Evolutionary conservation across 2,797 vertebrate species (phyloP).

Genomic region (Amblyopsis hoosieri): DNA sequence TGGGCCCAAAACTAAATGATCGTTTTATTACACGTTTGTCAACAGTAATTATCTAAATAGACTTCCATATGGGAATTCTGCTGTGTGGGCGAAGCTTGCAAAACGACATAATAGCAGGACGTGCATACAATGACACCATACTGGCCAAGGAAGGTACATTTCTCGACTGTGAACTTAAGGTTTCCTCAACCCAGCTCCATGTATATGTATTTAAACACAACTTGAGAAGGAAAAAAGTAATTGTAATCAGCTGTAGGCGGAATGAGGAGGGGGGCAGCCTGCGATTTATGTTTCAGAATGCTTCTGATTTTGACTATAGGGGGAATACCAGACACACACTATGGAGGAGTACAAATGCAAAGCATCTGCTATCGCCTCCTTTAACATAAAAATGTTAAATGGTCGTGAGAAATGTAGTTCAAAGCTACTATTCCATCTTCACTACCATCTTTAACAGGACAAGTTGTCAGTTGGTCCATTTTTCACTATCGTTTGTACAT

Average conservation of each 20-base stretch:
- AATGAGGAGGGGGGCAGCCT: too few relatives aligned
- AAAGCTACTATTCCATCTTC: conserved; percentile 12
- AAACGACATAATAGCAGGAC: background rate
- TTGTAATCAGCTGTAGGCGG: too few relatives aligned
- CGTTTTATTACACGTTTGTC: conserved; percentile 35
- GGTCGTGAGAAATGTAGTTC: conserved; percentile 16
- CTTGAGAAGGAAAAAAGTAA: too few relatives aligned
- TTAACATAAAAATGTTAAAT: conserved; percentile 12
- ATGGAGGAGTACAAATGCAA: too few relatives aligned
- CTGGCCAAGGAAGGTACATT: background rate
- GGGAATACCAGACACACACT: too few relatives aligned
- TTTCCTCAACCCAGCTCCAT: too few relatives aligned
- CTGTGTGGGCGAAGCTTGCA: conserved; percentile 15
- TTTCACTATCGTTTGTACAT: conserved; percentile 33
- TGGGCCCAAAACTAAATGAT: conserved; percentile 1
- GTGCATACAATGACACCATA: background rate
- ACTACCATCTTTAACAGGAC: conserved; percentile 19
- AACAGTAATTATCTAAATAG: conserved; percentile 30
- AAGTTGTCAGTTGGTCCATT: conserved; percentile 49
- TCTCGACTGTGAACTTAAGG: too few relatives aligned
- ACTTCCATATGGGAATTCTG: conserved; percentile 12
- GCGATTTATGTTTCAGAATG: too few relatives aligned
- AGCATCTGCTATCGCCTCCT: too few relatives aligned
- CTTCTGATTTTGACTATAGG: too few relatives aligned
- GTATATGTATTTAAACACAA: background rate